Evolutionary conservation across 2,888 invertebrate species (phyloP).

Genomic region (Caenorhabditis japonica): DNA sequence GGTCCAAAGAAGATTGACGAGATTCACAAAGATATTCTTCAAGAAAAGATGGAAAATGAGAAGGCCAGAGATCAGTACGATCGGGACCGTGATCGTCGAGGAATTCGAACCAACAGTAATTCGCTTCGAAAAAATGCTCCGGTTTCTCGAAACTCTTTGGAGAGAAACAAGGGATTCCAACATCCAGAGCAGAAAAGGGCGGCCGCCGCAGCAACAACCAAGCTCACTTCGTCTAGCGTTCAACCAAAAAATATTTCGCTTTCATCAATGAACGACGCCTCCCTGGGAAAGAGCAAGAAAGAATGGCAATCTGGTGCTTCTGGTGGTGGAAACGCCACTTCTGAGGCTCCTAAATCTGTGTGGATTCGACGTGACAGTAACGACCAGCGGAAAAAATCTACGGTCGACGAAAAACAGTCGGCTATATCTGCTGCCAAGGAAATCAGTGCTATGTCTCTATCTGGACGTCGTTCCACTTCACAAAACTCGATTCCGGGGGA

Average conservation of each 20-base stretch:
- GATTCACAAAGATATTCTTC: slow-evolving; percentile 62
- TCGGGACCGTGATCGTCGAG: slow-evolving; percentile 35
- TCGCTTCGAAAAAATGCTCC: slow-evolving; percentile 30
- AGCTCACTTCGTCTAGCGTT: slow-evolving; percentile 33
- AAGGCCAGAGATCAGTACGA: slow-evolving; percentile 56
- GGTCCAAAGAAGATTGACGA: slow-evolving; percentile 68
- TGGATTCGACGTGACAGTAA: slow-evolving; percentile 35
- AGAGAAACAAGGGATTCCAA: slow-evolving; percentile 23
- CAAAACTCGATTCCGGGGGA: slow-evolving; percentile 45
- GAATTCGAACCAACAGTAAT: slow-evolving; percentile 33
- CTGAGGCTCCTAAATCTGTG: slow-evolving; percentile 10
- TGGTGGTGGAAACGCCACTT: slow-evolving; percentile 45
- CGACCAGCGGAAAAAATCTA: slow-evolving; percentile 54
- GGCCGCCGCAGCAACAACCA: slow-evolving; percentile 38
- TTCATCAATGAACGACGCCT: slow-evolving; percentile 7
- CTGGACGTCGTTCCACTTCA: slow-evolving; percentile 31
- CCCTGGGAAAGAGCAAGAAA: slow-evolving; percentile 22
- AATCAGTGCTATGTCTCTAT: slow-evolving; percentile 1
- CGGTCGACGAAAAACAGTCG: slow-evolving; percentile 34
- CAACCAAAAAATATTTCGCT: slow-evolving; percentile 42
- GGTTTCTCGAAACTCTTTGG: slow-evolving; percentile 50
- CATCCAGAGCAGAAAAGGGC: slow-evolving; percentile 46
- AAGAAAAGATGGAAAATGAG: slow-evolving; percentile 60
- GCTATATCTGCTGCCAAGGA: slow-evolving; percentile 45
- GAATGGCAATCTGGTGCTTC: slow-evolving; percentile 51